Base-by-base conservation (phyloP, 92 coral and sea anemone genomes). In the Virgularia gustaviana region DNA sequence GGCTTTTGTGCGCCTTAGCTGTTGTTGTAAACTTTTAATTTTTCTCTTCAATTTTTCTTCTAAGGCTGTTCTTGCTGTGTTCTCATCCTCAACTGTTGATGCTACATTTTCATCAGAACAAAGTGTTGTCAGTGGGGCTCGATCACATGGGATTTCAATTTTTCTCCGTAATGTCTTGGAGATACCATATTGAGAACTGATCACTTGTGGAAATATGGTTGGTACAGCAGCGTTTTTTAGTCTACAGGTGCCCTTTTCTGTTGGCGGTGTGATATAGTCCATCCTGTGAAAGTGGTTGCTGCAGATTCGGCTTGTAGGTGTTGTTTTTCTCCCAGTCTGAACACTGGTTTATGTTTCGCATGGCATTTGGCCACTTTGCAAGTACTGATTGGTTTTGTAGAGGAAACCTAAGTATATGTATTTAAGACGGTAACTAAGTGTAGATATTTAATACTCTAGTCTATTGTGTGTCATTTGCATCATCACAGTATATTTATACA, bases 201-300 rank as follows among this genome's bases (percentile, higher is more conserved):
- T 23, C 34, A 30, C 2, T 4, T 18, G 30, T 1, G 64, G 6
- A 57, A 57, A 57, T 28, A 57, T n/a, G 4, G 64, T 28, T 25
- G 64, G 64, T 9, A 57, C 39, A 57, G 64, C 64, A 57, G 30
- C 34, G 5, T 30, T 28, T 57, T 57, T 57, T 25, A 57, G 30
- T 15, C 64, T 57, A 41, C 64, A 57, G 39, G 18, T 24, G 4
- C 37, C 36, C 30, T 57, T 30, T 4, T 4, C 15, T 57, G 37
- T 30, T 30, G 64, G 35, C 34, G 30, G 2, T 36, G 34, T 2
- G 15, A 57, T 57, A 31, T 28, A 57, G 34, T 57, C 64, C 7
- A 6, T 30, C 34, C 38, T 1, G 1, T 6, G 18, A 30, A 57
- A 57, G 19, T 57, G 37, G 18, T 28, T 25, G 39, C 64, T 57